A percentile compares a stretch with the other conserved stretches of the same genome.
Conservation (phyloP, 2,888 invertebrate genomes). For the Prosopocoilus inquinatus region DNA sequence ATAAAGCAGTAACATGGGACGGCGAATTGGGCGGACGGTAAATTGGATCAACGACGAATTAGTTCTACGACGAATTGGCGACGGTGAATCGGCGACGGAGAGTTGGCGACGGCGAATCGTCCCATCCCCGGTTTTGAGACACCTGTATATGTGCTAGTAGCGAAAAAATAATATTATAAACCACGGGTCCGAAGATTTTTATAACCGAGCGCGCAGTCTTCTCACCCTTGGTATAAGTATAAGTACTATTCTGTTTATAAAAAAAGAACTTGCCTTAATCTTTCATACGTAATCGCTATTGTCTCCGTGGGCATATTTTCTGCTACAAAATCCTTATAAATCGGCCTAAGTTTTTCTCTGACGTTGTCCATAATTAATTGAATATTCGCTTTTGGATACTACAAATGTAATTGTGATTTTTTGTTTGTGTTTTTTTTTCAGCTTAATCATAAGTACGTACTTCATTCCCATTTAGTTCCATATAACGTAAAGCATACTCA, state of each 20-base stretch:
- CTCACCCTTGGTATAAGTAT: no score
- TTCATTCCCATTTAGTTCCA: conserved; percentile 76
- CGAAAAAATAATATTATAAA: no score
- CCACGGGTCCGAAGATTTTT: no score
- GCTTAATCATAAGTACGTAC: conserved; percentile 57
- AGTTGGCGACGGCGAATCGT: no score
- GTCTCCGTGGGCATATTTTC: conserved; percentile 59
- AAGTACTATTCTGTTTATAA: not conserved
- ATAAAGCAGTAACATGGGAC: no score
- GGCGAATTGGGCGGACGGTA: no score
- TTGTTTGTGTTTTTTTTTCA: not conserved
- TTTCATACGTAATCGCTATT: conserved; percentile 46
- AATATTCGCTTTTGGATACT: conserved; percentile 76
- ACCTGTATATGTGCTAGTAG: no score
- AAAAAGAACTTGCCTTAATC: conserved; percentile 42
- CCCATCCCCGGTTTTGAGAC: no score
- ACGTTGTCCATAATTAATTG: conserved; percentile 72
- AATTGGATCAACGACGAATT: no score
- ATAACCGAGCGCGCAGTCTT: no score
- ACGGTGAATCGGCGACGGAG: no score
- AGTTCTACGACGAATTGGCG: no score
- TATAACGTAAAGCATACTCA: conserved; percentile 80
- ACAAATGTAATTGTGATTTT: conserved; percentile 26
- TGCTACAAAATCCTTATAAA: conserved; percentile 74
- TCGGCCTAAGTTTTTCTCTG: conserved; percentile 63